These are phyloP conservation scores for Sycophaga agraensis DNA, from an alignment of 1,140 invertebrate species.

Conservation along the genomic window DNA sequence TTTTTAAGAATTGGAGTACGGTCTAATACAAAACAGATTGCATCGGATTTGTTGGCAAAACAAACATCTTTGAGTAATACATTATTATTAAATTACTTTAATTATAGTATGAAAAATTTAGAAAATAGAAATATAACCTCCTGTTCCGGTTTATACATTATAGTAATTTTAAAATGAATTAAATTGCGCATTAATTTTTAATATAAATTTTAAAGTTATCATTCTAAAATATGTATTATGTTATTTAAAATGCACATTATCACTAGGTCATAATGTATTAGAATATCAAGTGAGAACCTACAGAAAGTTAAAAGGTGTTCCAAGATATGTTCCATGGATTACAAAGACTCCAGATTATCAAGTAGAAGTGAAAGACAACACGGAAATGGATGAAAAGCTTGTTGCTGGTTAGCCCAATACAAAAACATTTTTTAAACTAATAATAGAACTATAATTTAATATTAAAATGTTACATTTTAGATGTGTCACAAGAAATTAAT, in stretches of 20 bases:
- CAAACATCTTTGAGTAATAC: not conserved
- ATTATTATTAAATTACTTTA: not conserved
- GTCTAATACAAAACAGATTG: not conserved
- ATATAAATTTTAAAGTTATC: not conserved
- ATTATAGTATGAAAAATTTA: not conserved
- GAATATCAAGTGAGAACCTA: not conserved
- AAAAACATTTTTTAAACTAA: not conserved
- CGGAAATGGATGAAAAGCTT: constrained; percentile 40
- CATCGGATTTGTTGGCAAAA: constrained; percentile 4
- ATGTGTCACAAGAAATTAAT: constrained; percentile 62
- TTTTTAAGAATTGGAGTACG: constrained; percentile 19
- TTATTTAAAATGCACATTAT: not conserved
- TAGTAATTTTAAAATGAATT: not conserved
- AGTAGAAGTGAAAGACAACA: constrained; percentile 35
- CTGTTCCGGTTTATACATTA: not conserved
- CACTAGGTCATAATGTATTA: constrained; percentile 1
- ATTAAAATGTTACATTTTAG: constrained; percentile 34
- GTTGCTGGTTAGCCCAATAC: no score
- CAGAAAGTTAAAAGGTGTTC: constrained; percentile 17
- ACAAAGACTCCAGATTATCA: constrained; percentile 31
- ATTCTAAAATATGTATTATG: not conserved
- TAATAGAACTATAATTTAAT: not conserved
- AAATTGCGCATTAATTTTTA: not conserved
- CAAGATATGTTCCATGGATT: constrained; percentile 39
- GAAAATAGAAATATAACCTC: constrained; percentile 21